These are phyloP conservation scores for Sebastes trivittatus DNA, from an alignment of 2,797 vertebrate genomes.

Conservation along the genomic window DNA sequence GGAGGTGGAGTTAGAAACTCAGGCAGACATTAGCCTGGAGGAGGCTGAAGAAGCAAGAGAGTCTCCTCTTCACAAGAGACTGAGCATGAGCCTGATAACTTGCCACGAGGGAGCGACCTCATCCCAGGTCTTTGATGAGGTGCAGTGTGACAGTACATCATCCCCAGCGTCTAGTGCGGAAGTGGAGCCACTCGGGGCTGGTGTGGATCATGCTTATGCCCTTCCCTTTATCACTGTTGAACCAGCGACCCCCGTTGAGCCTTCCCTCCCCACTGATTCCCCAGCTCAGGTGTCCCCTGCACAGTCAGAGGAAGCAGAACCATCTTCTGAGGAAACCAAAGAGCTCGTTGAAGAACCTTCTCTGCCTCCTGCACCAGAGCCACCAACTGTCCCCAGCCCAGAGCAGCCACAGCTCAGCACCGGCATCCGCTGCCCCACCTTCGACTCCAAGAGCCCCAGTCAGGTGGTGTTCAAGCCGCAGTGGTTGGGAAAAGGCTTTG, in stretches of 20 bases:
- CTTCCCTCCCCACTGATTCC: neutral
- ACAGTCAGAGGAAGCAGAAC: slow-evolving; percentile 10
- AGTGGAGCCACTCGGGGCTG: neutral
- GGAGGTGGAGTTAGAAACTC: slow-evolving; percentile 68
- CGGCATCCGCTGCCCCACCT: slow-evolving; percentile 71
- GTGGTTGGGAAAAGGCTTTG: slow-evolving; percentile 85
- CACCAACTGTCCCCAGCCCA: neutral
- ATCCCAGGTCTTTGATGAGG: slow-evolving; percentile 62
- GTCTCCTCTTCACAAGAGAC: slow-evolving; percentile 75
- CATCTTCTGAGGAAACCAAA: slow-evolving; percentile 11
- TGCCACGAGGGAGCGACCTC: slow-evolving; percentile 76
- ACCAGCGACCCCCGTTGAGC: slow-evolving; percentile 25
- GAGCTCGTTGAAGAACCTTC: neutral
- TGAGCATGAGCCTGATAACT: slow-evolving; percentile 83
- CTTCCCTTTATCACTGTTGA: slow-evolving; percentile 36
- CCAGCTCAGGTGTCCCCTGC: neutral
- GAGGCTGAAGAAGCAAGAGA: slow-evolving; percentile 79
- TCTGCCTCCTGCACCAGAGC: neutral
- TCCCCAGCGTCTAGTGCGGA: slow-evolving; percentile 18
- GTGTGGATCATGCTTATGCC: slow-evolving; percentile 58
- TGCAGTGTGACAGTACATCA: slow-evolving; percentile 47
- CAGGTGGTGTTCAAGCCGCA: slow-evolving; percentile 85
- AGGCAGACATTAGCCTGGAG: slow-evolving; percentile 70
- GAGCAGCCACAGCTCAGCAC: slow-evolving; percentile 28
- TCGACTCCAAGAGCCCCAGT: slow-evolving; percentile 83